A percentile compares a stretch with the other conserved stretches of the same genome.
Conservation (phyloP, 1,140 invertebrate species). For the Drosophila nasuta region DNA sequence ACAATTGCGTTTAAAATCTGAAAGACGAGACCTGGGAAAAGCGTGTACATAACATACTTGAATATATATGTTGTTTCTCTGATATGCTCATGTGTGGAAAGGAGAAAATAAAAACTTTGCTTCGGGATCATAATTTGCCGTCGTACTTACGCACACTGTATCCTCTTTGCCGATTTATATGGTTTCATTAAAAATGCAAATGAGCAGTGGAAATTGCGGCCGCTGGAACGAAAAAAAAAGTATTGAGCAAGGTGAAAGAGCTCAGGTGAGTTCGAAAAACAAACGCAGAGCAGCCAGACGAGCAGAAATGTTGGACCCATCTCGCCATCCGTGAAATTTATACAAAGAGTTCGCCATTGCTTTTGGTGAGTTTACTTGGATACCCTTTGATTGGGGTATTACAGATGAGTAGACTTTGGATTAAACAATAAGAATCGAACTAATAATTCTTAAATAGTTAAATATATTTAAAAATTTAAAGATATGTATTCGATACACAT, state of each 20-base stretch:
- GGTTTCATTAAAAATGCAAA: conserved; percentile 79
- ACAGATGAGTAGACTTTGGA: neutral
- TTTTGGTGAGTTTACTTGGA: conserved; percentile 10
- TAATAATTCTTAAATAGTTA: neutral
- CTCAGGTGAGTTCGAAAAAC: conserved; percentile 55
- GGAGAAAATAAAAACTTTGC: conserved; percentile 20
- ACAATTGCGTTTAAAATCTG: conserved; percentile 49
- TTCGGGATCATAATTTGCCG: conserved; percentile 66
- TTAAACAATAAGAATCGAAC: neutral
- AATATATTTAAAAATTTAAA: too few relatives aligned
- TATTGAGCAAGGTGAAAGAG: conserved; percentile 34
- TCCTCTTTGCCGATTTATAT: conserved; percentile 48
- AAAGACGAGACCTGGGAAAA: neutral
- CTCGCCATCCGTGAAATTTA: conserved; percentile 62
- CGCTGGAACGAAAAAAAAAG: conserved; percentile 40
- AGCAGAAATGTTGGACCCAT: conserved; percentile 25
- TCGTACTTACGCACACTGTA: conserved; percentile 38
- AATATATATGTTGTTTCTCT: conserved; percentile 45
- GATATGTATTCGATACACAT: too few relatives aligned
- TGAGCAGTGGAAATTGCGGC: conserved; percentile 74
- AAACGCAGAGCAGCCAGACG: conserved; percentile 36
- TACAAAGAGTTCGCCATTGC: conserved; percentile 63
- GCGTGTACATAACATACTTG: neutral
- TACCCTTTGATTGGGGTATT: neutral
- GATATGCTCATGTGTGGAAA: conserved; percentile 32